phyloP scores from a whole-genome alignment of 2,113 vertebrate genomes.

The Fregetta grallaria region DNA sequence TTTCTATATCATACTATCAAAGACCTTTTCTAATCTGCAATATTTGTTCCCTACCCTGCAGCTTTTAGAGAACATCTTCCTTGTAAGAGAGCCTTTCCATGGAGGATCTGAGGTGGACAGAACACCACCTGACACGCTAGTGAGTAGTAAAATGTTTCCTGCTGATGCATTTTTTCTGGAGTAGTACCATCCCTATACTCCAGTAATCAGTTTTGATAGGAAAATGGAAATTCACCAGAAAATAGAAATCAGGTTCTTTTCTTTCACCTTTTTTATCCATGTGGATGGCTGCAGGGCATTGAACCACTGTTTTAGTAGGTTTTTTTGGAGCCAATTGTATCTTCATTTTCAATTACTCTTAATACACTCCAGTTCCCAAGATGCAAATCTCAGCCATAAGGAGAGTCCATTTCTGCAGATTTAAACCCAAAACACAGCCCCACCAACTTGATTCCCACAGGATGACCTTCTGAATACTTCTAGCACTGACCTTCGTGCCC shows the following conservation, averaged over 20 bases:
- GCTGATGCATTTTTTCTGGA: neutral
- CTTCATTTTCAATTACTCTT: neutral
- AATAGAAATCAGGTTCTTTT: neutral
- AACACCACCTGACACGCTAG: neutral
- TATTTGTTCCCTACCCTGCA: neutral
- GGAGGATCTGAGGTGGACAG: neutral
- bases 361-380: neutral
- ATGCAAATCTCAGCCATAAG: neutral
- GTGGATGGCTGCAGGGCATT: neutral
- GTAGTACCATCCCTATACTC: neutral
- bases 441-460: neutral
- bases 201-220: neutral
- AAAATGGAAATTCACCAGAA: neutral
- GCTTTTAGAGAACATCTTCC: neutral
- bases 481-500: slow-evolving; percentile 67
- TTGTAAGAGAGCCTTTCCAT: neutral
- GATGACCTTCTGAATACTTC: neutral
- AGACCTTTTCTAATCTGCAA: neutral
- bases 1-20: neutral
- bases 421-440: neutral
- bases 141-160: neutral
- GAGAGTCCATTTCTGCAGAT: neutral
- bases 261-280: neutral
- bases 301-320: neutral
- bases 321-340: neutral